Evolutionary conservation across 2,888 invertebrate species (phyloP).

Genomic region (Gibbula magus): DNA sequence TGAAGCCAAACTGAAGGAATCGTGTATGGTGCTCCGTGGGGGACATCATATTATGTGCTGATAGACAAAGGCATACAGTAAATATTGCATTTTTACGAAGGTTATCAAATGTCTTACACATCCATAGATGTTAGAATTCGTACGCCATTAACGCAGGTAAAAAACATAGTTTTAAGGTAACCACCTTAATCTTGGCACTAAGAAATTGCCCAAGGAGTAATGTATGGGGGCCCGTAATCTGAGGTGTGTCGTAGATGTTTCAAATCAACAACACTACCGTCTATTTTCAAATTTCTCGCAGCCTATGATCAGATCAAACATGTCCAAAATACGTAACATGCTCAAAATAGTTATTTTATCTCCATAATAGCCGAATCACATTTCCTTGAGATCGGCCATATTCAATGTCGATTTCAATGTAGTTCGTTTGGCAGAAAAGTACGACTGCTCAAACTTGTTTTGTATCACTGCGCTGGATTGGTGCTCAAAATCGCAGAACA

Average conservation of each 20-base stretch:
- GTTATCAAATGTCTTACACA: too few relatives aligned
- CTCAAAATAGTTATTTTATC: neutral
- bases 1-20: neutral
- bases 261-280: neutral
- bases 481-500: neutral
- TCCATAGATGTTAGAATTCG: too few relatives aligned
- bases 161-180: too few relatives aligned
- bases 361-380: too few relatives aligned
- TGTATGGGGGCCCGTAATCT: neutral
- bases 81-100: neutral
- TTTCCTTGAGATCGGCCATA: neutral
- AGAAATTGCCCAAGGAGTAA: too few relatives aligned
- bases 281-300: neutral
- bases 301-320: neutral
- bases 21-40: neutral
- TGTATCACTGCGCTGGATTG: neutral
- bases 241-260: neutral
- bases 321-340: neutral
- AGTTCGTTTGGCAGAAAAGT: conserved; percentile 5
- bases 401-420: neutral
- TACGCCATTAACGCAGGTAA: too few relatives aligned
- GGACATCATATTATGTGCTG: neutral
- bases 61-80: neutral
- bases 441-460: conserved; percentile 1
- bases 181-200: too few relatives aligned